A percentile compares a stretch with the other conserved stretches of the same genome.
Evolutionary conservation across 2,797 vertebrate species (phyloP).

Genomic region (Falco concolor): DNA sequence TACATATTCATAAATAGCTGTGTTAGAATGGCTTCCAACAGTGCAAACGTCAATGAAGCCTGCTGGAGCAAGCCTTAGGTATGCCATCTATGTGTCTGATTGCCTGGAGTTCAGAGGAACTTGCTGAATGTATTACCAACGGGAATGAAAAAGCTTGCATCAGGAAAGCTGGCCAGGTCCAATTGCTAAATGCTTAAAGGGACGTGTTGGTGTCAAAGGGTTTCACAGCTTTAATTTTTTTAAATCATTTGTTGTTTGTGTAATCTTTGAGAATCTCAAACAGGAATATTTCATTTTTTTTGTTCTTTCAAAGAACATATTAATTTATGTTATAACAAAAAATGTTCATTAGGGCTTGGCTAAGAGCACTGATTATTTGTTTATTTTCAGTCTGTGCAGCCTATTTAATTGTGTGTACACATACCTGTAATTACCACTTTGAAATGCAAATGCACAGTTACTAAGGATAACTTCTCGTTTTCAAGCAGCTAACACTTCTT

Average conservation of each 20-base stretch:
- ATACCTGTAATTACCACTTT: conserved; percentile 57
- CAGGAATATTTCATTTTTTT: conserved; percentile 2
- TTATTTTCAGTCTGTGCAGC: conserved; percentile 50
- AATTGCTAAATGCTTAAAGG: conserved; percentile 7
- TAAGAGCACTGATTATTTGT: conserved; percentile 56
- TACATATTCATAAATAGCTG: conserved; percentile 62
- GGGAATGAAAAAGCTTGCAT: conserved; percentile 51
- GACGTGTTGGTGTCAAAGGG: neutral
- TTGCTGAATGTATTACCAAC: conserved; percentile 55
- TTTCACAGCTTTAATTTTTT: neutral
- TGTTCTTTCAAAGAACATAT: conserved; percentile 36
- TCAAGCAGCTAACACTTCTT: conserved; percentile 8
- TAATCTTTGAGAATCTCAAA: neutral
- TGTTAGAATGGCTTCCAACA: conserved; percentile 62
- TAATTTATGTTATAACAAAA: conserved; percentile 40
- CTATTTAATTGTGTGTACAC: conserved; percentile 53
- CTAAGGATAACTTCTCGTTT: conserved; percentile 56
- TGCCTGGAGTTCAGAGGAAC: conserved; percentile 62
- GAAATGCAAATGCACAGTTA: conserved; percentile 57
- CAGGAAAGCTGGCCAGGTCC: conserved; percentile 14
- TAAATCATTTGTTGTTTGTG: neutral
- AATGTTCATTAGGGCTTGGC: conserved; percentile 39
- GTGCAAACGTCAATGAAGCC: conserved; percentile 64
- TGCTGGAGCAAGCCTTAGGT: conserved; percentile 63
- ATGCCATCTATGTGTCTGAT: conserved; percentile 65